These are phyloP conservation scores for Leptopilina myrica DNA, from an alignment of 2,888 invertebrate species.

Conservation along the genomic window DNA sequence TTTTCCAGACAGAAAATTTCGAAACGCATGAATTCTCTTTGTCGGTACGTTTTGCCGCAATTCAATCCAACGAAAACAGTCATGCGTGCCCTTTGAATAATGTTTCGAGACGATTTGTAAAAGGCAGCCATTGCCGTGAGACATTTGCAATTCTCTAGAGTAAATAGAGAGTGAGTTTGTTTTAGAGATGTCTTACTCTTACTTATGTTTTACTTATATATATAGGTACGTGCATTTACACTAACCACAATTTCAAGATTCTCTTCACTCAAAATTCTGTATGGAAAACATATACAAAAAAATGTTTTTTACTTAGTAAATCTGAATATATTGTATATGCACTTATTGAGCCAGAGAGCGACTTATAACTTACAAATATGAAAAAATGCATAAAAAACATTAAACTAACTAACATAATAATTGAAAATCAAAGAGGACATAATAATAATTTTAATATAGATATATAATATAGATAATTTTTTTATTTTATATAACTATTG, in stretches of 20 bases:
- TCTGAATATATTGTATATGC: too few relatives aligned
- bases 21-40: conserved; percentile 24
- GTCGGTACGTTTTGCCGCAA: conserved; percentile 11
- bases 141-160: conserved; percentile 32
- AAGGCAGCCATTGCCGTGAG: conserved; percentile 27
- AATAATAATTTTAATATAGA: too few relatives aligned
- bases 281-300: not conserved
- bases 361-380: too few relatives aligned
- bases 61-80: conserved; percentile 26
- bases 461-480: too few relatives aligned
- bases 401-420: too few relatives aligned
- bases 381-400: too few relatives aligned
- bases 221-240: not conserved
- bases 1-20: not conserved
- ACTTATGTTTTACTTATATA: too few relatives aligned
- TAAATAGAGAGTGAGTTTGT: conserved; percentile 36
- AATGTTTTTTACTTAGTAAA: too few relatives aligned
- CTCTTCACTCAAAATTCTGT: conserved; percentile 10
- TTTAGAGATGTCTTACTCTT: conserved; percentile 26
- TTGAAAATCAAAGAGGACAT: too few relatives aligned
- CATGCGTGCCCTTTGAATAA: conserved; percentile 36
- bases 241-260: conserved; percentile 5
- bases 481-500: too few relatives aligned
- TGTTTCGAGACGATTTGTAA: conserved; percentile 34
- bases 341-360: too few relatives aligned